Evolutionary conservation across 2,797 vertebrate genomes (phyloP).

Genomic region (Danionella dracula): DNA sequence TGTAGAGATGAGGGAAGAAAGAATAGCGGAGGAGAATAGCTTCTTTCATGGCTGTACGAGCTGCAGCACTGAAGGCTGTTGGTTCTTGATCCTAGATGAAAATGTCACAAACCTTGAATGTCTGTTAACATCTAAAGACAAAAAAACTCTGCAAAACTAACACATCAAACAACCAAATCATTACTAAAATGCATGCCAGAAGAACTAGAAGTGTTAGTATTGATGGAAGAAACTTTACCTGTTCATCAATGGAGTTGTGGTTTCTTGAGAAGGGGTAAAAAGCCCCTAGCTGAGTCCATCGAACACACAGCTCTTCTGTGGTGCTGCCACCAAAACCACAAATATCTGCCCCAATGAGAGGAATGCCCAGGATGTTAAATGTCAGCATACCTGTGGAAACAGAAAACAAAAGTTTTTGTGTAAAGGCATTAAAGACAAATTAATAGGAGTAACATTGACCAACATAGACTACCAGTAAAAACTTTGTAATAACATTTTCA

Average conservation of each 20-base stretch:
- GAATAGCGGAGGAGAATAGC: slow-evolving; percentile 77
- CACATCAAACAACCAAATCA: too few species aligned
- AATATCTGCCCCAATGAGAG: slow-evolving; percentile 79
- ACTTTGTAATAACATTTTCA: too few species aligned
- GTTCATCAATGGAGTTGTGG: slow-evolving; percentile 66
- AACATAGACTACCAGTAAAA: too few species aligned
- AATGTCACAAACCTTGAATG: not conserved
- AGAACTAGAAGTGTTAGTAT: not conserved
- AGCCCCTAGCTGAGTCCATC: slow-evolving; percentile 84
- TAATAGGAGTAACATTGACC: too few species aligned
- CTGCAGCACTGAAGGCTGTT: slow-evolving; percentile 65
- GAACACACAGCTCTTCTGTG: slow-evolving; percentile 79
- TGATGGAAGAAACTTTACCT: not conserved
- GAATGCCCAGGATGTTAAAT: slow-evolving; percentile 83
- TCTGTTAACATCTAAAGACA: too few species aligned
- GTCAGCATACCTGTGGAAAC: slow-evolving; percentile 73
- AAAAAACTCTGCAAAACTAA: too few species aligned
- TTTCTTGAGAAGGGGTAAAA: slow-evolving; percentile 87
- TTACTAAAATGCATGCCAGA: too few species aligned
- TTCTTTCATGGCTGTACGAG: slow-evolving; percentile 72
- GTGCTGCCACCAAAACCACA: slow-evolving; percentile 78
- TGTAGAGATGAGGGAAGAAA: slow-evolving; percentile 81
- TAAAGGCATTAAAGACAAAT: not conserved
- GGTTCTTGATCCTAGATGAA: slow-evolving; percentile 77
- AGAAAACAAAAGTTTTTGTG: not conserved